Conservation (phyloP, 2,797 vertebrate genomes). For the Tympanoctomys barrerae region DNA sequence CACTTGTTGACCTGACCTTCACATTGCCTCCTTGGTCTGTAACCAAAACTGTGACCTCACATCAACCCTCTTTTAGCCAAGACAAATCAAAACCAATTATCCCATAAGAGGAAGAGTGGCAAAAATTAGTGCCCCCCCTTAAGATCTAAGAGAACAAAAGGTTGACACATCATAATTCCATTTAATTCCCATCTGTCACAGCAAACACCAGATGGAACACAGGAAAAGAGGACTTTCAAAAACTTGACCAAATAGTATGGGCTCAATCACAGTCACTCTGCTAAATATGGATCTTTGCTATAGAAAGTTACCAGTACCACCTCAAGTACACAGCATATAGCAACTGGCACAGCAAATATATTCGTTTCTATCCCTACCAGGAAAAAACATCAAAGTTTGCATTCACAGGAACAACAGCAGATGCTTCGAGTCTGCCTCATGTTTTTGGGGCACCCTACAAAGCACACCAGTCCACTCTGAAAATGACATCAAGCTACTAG, state of each 20-base stretch:
- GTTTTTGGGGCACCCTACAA: not conserved
- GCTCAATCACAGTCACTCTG: not conserved
- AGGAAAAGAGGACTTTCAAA: not conserved
- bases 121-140: not conserved
- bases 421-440: not conserved
- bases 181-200: not conserved
- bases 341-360: not conserved
- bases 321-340: not conserved
- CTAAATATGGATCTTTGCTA: not conserved
- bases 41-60: not conserved
- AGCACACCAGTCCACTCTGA: not conserved
- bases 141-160: not conserved
- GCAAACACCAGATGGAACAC: not conserved
- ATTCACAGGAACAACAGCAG: not conserved
- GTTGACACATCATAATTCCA: not conserved
- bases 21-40: not conserved
- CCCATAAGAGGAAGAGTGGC: not conserved
- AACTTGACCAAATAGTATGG: not conserved
- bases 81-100: not conserved
- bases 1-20: not conserved
- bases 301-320: not conserved
- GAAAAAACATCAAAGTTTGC: not conserved
- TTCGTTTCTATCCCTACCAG: not conserved
- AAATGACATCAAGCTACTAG: not conserved
- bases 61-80: not conserved